These are phyloP conservation scores for Drosophila neocordata DNA, from an alignment of 1,140 invertebrate genomes.

Conservation along the genomic window DNA sequence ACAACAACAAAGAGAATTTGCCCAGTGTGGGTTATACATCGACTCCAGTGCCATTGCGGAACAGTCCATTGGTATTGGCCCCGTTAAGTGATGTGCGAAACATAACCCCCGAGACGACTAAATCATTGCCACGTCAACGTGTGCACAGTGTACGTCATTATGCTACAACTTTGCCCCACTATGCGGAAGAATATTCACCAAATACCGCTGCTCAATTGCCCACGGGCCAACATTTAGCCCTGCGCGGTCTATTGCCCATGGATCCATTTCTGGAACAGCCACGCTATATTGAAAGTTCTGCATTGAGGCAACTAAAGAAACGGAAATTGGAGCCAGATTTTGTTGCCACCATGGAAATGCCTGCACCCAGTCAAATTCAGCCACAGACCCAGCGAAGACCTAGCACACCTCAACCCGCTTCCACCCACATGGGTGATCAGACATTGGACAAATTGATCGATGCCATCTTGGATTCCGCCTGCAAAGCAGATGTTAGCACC, in stretches of 20 bases:
- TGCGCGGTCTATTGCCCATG: conserved; percentile 59
- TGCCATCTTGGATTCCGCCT: conserved; percentile 78
- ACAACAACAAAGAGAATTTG: conserved; percentile 59
- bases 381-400: not conserved
- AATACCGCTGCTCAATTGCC: conserved; percentile 49
- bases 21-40: conserved; percentile 53
- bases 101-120: conserved; percentile 57
- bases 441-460: conserved; percentile 79
- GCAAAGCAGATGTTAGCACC: conserved; percentile 64
- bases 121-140: conserved; percentile 7
- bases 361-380: not conserved
- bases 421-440: conserved; percentile 71
- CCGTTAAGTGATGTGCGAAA: conserved; percentile 75
- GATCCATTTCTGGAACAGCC: conserved; percentile 75
- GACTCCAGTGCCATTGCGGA: conserved; percentile 68
- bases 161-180: conserved; percentile 68
- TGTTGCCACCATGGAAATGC: conserved; percentile 47
- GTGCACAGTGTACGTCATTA: conserved; percentile 59
- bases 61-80: conserved; percentile 71
- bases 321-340: conserved; percentile 69
- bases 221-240: conserved; percentile 66
- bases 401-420: conserved; percentile 56
- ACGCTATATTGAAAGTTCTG: conserved; percentile 52
- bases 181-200: conserved; percentile 74
- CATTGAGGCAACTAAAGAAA: conserved; percentile 40